phyloP scores from a whole-genome alignment of 2,888 invertebrate species.

The Sialis fuliginosa region DNA sequence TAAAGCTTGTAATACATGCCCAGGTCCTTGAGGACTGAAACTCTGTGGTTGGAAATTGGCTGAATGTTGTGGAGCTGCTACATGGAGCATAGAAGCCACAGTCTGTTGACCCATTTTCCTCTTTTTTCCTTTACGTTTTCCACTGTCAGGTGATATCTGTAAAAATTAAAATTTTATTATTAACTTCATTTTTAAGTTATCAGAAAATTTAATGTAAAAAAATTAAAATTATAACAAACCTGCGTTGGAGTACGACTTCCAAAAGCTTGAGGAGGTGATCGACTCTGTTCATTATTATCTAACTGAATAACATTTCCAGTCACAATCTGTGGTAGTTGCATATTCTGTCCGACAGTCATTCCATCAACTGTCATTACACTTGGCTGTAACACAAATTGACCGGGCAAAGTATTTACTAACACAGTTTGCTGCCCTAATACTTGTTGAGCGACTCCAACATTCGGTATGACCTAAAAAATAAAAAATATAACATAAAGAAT shows the following conservation, averaged over 20 bases:
- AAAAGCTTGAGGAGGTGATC: slow-evolving; percentile 16
- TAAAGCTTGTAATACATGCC: slow-evolving; percentile 55
- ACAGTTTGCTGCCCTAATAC: slow-evolving; percentile 61
- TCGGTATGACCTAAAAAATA: slow-evolving; percentile 30
- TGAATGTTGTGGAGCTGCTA: slow-evolving; percentile 43
- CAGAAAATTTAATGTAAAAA: too few species aligned
- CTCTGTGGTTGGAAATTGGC: slow-evolving; percentile 50
- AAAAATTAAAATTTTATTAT: slow-evolving; percentile 16
- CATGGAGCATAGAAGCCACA: slow-evolving; percentile 51
- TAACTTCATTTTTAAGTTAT: too few species aligned
- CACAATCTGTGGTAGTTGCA: slow-evolving; percentile 51
- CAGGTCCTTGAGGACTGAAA: slow-evolving; percentile 52
- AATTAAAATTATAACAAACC: too few species aligned
- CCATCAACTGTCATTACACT: slow-evolving; percentile 62
- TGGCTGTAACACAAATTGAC: slow-evolving; percentile 64
- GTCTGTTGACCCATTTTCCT: slow-evolving; percentile 51
- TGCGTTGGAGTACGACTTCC: slow-evolving; percentile 17
- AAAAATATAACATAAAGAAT: too few species aligned
- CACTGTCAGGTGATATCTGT: slow-evolving; percentile 45
- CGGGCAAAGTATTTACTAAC: slow-evolving; percentile 60
- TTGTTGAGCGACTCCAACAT: slow-evolving; percentile 42
- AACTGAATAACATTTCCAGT: slow-evolving; percentile 43
- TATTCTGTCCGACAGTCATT: slow-evolving; percentile 46
- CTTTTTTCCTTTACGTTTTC: slow-evolving; percentile 50
- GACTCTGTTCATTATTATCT: slow-evolving; percentile 31